A percentile compares a stretch with the other conserved stretches of the same genome.
These are phyloP conservation scores for Dermolepida albohirtum DNA, from an alignment of 2,888 invertebrate species.

Conservation along the genomic window DNA sequence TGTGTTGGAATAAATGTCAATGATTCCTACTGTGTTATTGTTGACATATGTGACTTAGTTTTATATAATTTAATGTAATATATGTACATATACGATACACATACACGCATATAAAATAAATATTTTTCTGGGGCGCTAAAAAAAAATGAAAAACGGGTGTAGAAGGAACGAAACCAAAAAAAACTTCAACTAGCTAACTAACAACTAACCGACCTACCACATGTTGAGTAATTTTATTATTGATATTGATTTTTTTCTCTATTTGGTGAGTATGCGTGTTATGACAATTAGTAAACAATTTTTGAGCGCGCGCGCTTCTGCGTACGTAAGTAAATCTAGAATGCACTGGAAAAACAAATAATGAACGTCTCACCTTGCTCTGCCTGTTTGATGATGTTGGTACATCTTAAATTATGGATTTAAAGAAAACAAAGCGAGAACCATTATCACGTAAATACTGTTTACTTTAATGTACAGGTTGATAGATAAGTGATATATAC, in stretches of 20 bases:
- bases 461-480: slow-evolving; percentile 15
- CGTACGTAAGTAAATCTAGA: slow-evolving; percentile 5
- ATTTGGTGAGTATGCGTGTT: not conserved
- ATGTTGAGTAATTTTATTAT: slow-evolving; percentile 33
- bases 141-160: slow-evolving; percentile 12
- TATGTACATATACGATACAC: slow-evolving; percentile 20
- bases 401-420: slow-evolving; percentile 11
- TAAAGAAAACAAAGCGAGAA: slow-evolving; percentile 24
- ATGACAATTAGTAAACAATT: slow-evolving; percentile 27
- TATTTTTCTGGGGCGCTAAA: slow-evolving; percentile 28
- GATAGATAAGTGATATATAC: slow-evolving; percentile 22
- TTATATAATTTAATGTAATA: slow-evolving; percentile 40
- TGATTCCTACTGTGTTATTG: slow-evolving; percentile 41
- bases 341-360: slow-evolving; percentile 27
- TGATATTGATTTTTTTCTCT: slow-evolving; percentile 18
- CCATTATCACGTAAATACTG: slow-evolving; percentile 15
- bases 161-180: slow-evolving; percentile 2
- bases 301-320: slow-evolving; percentile 24
- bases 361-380: slow-evolving; percentile 22
- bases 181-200: slow-evolving; percentile 4
- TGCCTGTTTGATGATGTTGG: not conserved
- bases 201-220: slow-evolving; percentile 24
- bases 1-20: slow-evolving; percentile 39
- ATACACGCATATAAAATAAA: slow-evolving; percentile 22
- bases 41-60: slow-evolving; percentile 40